Conservation (phyloP, 2,888 invertebrate species). For the Endotricha flammealis region DNA sequence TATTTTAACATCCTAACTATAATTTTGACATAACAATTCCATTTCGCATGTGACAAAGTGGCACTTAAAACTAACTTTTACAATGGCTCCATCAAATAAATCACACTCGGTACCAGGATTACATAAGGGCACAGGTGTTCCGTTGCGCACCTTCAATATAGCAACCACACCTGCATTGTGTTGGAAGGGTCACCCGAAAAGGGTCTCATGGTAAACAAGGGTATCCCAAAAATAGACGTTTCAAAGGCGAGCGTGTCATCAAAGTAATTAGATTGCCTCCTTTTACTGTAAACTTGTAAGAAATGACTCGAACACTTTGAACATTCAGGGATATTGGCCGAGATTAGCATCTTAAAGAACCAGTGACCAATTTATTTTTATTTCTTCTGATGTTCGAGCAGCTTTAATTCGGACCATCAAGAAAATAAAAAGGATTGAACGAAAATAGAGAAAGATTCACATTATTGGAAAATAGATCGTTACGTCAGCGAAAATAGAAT, state of each 20-base stretch:
- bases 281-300: conserved; percentile 2
- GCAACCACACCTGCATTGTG: conserved; percentile 23
- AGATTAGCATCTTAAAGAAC: conserved; percentile 1
- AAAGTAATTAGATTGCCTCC: conserved; percentile 30
- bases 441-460: no score
- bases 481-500: no score
- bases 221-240: conserved; percentile 24
- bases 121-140: conserved; percentile 29
- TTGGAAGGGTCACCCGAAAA: conserved; percentile 23
- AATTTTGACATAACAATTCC: no score
- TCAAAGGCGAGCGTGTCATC: conserved; percentile 27
- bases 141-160: conserved; percentile 23
- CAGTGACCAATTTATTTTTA: not conserved
- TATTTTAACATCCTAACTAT: no score
- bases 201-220: conserved; percentile 25
- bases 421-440: no score
- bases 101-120: conserved; percentile 4
- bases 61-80: not conserved
- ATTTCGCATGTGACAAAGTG: no score
- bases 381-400: no score
- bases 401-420: no score
- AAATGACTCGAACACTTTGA: conserved; percentile 1
- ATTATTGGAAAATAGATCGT: no score
- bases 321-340: conserved; percentile 1
- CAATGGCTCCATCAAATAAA: not conserved